A percentile compares a stretch with the other conserved stretches of the same genome.
Conservation (phyloP, 2,888 invertebrate genomes). For the Ophion obscuratus region DNA sequence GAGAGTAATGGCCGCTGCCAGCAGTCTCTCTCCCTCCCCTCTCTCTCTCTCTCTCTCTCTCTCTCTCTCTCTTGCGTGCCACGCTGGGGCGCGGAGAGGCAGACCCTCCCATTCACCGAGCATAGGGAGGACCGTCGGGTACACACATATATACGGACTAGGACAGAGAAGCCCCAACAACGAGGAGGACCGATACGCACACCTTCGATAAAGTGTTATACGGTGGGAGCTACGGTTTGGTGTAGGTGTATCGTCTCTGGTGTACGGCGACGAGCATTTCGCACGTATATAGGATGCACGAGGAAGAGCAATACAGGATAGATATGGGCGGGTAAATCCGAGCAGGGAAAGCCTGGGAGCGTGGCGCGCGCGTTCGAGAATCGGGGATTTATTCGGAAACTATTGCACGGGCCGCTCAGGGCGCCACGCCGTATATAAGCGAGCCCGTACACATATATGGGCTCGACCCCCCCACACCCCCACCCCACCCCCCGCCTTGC, state of each 20-base stretch:
- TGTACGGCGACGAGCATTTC: constrained; percentile 62
- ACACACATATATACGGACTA: constrained; percentile 50
- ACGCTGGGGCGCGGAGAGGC: constrained; percentile 33
- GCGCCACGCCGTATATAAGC: too few species aligned
- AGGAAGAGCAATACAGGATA: constrained; percentile 60
- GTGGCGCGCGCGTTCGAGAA: constrained; percentile 80
- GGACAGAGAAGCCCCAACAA: constrained; percentile 58
- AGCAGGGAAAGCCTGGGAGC: constrained; percentile 77
- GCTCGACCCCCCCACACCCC: too few species aligned
- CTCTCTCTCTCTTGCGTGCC: constrained; percentile 46
- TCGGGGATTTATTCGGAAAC: constrained; percentile 83
- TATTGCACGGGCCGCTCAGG: constrained; percentile 74
- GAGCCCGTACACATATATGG: too few species aligned
- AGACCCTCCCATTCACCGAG: constrained; percentile 59
- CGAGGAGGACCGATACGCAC: constrained; percentile 57
- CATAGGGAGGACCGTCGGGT: constrained; percentile 43
- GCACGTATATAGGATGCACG: constrained; percentile 55
- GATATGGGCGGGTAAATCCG: constrained; percentile 80
- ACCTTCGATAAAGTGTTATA: constrained; percentile 48
- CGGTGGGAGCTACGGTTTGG: too few species aligned
- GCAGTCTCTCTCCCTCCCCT: constrained; percentile 47
- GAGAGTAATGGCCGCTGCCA: constrained; percentile 80
- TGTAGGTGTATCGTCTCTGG: neutral
- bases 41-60: constrained; percentile 53
- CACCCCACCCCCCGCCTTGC: constrained; percentile 2